phyloP scores from a whole-genome alignment of 2,113 vertebrate species.

The Eretmochelys imbricata region DNA sequence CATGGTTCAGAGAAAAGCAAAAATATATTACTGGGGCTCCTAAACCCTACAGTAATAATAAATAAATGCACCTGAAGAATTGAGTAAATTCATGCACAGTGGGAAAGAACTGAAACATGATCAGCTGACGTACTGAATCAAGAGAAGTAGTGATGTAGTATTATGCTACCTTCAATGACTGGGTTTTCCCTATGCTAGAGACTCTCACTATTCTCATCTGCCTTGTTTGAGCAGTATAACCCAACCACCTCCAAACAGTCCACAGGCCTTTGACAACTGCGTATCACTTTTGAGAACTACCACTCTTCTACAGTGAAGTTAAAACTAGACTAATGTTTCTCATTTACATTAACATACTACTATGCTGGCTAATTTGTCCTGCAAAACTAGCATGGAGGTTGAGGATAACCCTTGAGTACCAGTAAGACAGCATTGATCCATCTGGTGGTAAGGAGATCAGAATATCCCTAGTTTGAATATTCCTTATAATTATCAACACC shows the following conservation, averaged over 20 bases:
- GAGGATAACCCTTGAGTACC: rapidly evolving
- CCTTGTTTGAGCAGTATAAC: not conserved
- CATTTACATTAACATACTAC: not conserved
- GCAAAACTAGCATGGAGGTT: not conserved
- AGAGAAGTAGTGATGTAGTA: not conserved
- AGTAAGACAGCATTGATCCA: rapidly evolving
- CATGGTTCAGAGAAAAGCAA: no score
- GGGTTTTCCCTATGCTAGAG: not conserved
- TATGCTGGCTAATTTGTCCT: not conserved
- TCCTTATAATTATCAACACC: not conserved
- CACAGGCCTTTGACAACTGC: not conserved
- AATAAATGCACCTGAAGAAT: rapidly evolving
- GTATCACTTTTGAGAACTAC: not conserved
- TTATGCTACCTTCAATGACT: rapidly evolving
- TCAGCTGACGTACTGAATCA: not conserved
- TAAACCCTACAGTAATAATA: not conserved
- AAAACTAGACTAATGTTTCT: not conserved
- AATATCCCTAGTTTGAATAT: rapidly evolving
- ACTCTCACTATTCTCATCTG: rapidly evolving
- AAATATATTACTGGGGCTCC: not conserved
- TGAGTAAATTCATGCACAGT: rapidly evolving
- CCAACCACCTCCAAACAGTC: not conserved
- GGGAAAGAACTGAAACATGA: rapidly evolving
- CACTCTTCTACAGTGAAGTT: not conserved
- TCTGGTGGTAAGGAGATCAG: not conserved